phyloP scores from a whole-genome alignment of 2,113 vertebrate genomes.

The Propithecus coquereli region DNA sequence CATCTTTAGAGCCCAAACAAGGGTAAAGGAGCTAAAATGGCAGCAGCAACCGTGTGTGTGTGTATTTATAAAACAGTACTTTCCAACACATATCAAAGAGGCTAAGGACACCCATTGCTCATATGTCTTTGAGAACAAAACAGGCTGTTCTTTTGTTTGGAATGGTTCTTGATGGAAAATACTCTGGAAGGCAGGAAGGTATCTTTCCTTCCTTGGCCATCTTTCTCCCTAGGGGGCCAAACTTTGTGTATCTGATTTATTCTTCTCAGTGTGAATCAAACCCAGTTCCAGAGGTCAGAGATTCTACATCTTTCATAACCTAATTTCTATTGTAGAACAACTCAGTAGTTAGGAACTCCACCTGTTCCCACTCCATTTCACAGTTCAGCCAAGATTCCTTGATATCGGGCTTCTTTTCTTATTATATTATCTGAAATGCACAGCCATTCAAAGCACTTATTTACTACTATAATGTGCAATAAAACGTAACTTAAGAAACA shows the following conservation, averaged over 20 bases:
- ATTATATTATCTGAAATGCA: not conserved
- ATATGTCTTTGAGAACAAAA: not conserved
- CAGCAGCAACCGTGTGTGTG: not conserved
- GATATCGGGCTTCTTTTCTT: not conserved
- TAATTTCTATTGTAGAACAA: not conserved
- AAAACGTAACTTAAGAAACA: slow-evolving; percentile 17
- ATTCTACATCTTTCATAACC: not conserved
- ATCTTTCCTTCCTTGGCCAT: not conserved
- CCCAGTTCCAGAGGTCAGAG: not conserved
- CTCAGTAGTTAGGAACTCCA: not conserved
- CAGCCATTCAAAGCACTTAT: not conserved
- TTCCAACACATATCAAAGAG: not conserved
- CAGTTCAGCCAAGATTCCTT: not conserved
- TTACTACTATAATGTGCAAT: not conserved
- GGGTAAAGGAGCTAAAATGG: not conserved
- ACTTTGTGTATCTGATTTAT: not conserved
- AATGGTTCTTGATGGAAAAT: slow-evolving; percentile 3
- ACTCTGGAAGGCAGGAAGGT: not conserved
- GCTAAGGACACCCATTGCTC: not conserved
- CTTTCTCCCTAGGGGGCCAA: not conserved
- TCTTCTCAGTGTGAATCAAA: not conserved
- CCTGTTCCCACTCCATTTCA: not conserved
- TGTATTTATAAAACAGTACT: slow-evolving; percentile 9
- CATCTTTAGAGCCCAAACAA: slow-evolving; percentile 2
- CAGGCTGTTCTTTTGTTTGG: not conserved